phyloP scores from a whole-genome alignment of 2,113 vertebrate species.

The Vanacampus margaritifer region DNA sequence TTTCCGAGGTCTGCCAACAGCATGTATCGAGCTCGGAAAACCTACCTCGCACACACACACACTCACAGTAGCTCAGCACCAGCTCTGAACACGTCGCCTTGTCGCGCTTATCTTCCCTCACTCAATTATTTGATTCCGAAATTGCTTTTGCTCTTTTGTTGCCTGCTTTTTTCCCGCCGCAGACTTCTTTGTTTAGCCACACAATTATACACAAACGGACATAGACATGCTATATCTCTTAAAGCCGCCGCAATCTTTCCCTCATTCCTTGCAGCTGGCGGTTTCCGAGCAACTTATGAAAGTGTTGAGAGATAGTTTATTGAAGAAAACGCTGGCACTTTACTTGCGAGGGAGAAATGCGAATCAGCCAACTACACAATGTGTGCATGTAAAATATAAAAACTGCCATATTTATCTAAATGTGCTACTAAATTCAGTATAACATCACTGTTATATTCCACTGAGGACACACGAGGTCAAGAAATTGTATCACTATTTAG shows the following conservation, averaged over 20 bases:
- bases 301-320: background rate
- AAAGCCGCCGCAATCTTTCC: background rate
- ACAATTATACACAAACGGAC: conserved; percentile 2
- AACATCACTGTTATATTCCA: background rate
- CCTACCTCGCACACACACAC: background rate
- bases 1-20: conserved; percentile 25
- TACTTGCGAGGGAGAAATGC: background rate
- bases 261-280: background rate
- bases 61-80: background rate
- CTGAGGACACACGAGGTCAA: background rate
- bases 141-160: conserved; percentile 22
- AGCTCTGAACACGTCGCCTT: background rate
- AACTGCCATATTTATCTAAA: background rate
- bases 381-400: background rate
- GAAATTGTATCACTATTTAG: background rate
- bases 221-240: background rate
- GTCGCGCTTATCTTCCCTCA: conserved; percentile 13
- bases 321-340: background rate
- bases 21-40: conserved; percentile 22
- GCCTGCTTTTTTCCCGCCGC: conserved; percentile 1
- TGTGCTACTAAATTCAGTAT: background rate
- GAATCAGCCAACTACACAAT: background rate
- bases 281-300: background rate
- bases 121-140: conserved; percentile 21
- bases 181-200: conserved; percentile 8